Evolutionary conservation across 2,113 vertebrate species (phyloP).

Genomic region (Pteronura brasiliensis): DNA sequence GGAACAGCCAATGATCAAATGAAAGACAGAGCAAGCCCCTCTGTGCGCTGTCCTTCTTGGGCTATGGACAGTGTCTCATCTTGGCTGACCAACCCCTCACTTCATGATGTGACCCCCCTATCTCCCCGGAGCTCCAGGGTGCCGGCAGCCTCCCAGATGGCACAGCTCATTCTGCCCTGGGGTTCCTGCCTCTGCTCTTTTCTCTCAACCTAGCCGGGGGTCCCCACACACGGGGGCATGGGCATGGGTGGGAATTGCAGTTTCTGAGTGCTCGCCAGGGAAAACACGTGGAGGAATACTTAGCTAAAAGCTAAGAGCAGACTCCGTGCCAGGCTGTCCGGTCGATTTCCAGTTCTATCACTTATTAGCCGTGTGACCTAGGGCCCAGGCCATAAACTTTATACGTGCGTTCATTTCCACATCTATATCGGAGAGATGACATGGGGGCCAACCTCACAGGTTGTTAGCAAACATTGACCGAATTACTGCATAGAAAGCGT

Average conservation of each 20-base stretch:
- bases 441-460: fast-evolving
- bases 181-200: neutral
- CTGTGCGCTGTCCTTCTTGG: too few relatives aligned
- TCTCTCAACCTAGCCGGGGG: too few relatives aligned
- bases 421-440: fast-evolving
- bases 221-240: neutral
- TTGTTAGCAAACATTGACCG: fast-evolving
- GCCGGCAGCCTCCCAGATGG: neutral
- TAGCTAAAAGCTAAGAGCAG: neutral
- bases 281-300: fast-evolving
- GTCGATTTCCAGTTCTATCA: fast-evolving
- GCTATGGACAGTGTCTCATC: neutral
- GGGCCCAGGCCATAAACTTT: neutral
- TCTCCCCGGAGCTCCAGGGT: neutral
- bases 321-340: neutral
- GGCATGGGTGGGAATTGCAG: fast-evolving
- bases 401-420: fast-evolving
- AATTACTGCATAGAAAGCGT: fast-evolving
- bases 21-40: too few relatives aligned
- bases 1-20: too few relatives aligned
- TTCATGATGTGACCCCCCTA: fast-evolving
- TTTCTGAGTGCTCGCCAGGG: fast-evolving
- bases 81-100: fast-evolving
- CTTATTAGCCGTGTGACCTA: neutral
- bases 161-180: neutral